Evolutionary conservation across 1,140 invertebrate species (phyloP), one percentile per base, ranked within the genome.

Genomic region (Conopomorpha cramerella): DNA sequence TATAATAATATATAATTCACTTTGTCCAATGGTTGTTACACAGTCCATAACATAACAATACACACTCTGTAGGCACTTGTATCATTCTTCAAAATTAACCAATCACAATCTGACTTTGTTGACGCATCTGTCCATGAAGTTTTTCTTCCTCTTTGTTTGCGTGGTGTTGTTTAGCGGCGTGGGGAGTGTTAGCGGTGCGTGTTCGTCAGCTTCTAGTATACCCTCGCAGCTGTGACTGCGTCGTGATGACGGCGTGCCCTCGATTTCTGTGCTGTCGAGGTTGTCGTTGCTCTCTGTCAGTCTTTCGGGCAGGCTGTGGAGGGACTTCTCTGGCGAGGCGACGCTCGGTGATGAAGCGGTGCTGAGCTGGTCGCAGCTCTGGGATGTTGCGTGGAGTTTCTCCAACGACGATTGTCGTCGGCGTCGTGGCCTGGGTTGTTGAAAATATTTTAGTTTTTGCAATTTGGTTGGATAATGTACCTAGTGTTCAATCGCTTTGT

Each of bases 71-170:
- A 37, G 55, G 49, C 62, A 49, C 55, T 43, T 38, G 30, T 35
- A 28, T 54, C 42, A 34, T 36, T 18, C 38, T 38, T 19, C 36
- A 42, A 38, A 28, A 37, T 39, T 26, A 39, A 46, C 81, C 61
- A 85, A 54, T n/a, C 86, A 81, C 52, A 84, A 85, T 78, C 84
- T 81, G 65, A 89, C 84, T 79, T 88, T 89, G 61, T 86, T 88
- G 18, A 88, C 85, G 65, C 86, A 89, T 62, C 85, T 82, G 70
- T 89, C 86, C 84, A 89, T 87, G 55, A 89, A 88, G 65, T 88
- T 88, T 51, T 81, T 81, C 53, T 87, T 87, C 39, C 83, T 76
- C 58, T 86, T 86, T 3, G 59, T 71, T 46, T 74, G 74, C 34
- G 65, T 68, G 31, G 70, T 50, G 36, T 63, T 63, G 34, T 73